Conservation (phyloP, 2,888 invertebrate species). For the Xestia ashworthii region DNA sequence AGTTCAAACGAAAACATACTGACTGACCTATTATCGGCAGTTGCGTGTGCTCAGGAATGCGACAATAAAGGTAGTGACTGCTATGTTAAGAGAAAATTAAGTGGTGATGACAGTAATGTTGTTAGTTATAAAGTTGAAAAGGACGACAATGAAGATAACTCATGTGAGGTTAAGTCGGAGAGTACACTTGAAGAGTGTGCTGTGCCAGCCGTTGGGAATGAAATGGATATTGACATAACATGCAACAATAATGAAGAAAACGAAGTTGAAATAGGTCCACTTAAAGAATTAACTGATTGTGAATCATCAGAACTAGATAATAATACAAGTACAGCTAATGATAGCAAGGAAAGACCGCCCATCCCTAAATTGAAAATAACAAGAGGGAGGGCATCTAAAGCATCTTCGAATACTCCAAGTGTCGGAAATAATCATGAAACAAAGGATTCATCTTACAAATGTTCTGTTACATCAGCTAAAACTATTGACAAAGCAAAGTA, state of each 20-base stretch:
- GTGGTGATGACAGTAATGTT: conserved; percentile 79
- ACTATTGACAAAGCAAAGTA: conserved; percentile 85
- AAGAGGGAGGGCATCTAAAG: conserved; percentile 83
- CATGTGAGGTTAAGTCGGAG: conserved; percentile 85
- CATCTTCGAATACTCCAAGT: conserved; percentile 75
- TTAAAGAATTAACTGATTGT: conserved; percentile 87
- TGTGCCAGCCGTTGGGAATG: conserved; percentile 88
- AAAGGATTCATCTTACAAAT: conserved; percentile 88
- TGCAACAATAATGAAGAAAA: conserved; percentile 84
- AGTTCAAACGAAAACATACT: conserved; percentile 90
- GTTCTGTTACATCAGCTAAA: conserved; percentile 85
- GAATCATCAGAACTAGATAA: conserved; percentile 78
- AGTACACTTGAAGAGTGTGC: conserved; percentile 89
- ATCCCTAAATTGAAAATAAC: conserved; percentile 89
- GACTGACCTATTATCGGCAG: conserved; percentile 91
- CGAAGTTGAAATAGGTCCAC: conserved; percentile 88
- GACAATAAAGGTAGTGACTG: conserved; percentile 88
- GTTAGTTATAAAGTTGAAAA: conserved; percentile 81
- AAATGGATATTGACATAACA: conserved; percentile 88
- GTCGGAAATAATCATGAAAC: conserved; percentile 82
- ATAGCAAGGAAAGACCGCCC: conserved; percentile 80
- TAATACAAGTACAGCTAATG: conserved; percentile 74
- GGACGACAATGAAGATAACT: conserved; percentile 72
- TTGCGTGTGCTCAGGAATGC: conserved; percentile 91
- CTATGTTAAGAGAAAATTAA: conserved; percentile 86